phyloP scores from a whole-genome alignment of 2,888 invertebrate genomes.

The Drosophila falleni region DNA sequence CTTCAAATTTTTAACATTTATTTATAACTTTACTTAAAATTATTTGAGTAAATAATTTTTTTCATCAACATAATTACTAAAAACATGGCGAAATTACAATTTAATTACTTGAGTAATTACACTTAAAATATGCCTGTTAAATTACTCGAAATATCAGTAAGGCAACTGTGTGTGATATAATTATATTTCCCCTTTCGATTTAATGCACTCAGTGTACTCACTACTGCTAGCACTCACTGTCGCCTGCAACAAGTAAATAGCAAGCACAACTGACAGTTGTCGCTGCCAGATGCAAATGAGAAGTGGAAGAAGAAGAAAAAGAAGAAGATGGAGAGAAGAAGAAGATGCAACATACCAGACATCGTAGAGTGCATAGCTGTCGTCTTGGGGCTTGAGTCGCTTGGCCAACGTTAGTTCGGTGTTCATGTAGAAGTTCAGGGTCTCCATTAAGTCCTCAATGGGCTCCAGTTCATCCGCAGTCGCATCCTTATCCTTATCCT shows the following conservation, averaged over 20 bases:
- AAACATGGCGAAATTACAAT: background rate
- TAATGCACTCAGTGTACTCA: constrained; percentile 17
- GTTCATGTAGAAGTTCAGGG: constrained; percentile 85
- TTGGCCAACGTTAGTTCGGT: constrained; percentile 85
- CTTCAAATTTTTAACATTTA: too few species aligned
- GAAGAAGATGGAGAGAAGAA: background rate
- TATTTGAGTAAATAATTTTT: background rate
- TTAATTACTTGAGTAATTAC: background rate
- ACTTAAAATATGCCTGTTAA: background rate
- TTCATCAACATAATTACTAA: background rate
- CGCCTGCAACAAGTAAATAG: constrained; percentile 43
- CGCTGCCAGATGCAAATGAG: constrained; percentile 6
- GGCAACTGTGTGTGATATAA: background rate
- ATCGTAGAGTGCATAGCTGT: constrained; percentile 80
- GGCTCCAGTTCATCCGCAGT: constrained; percentile 70
- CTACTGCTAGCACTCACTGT: constrained; percentile 29
- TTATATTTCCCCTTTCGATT: constrained; percentile 1
- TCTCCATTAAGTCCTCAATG: constrained; percentile 84
- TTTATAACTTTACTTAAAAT: background rate
- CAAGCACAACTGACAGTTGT: constrained; percentile 35
- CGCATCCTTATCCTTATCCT: constrained; percentile 26
- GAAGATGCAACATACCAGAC: constrained; percentile 74
- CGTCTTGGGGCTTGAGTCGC: constrained; percentile 50
- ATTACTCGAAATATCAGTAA: background rate
- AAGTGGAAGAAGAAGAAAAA: background rate